A percentile compares a stretch with the other conserved stretches of the same genome.
phyloP scores from a whole-genome alignment of 2,113 vertebrate species.

The Carollia perspicillata region DNA sequence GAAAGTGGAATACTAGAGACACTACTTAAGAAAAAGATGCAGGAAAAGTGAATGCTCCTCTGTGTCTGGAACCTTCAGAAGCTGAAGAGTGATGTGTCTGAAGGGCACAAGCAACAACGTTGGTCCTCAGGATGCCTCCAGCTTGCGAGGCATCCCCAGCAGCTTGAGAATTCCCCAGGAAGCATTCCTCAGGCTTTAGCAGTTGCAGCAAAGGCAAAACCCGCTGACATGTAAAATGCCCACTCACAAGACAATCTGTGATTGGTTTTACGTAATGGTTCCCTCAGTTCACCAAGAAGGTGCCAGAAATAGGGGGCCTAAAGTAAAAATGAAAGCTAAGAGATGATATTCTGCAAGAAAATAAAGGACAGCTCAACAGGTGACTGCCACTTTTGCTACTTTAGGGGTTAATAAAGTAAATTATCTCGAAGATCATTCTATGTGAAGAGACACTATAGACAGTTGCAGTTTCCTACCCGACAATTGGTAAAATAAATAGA shows the following conservation, averaged over 20 bases:
- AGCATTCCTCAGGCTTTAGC: not conserved
- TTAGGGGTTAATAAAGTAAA: not conserved
- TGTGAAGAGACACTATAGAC: not conserved
- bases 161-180: not conserved
- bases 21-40: not conserved
- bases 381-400: not conserved
- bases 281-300: not conserved
- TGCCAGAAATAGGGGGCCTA: not conserved
- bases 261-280: not conserved
- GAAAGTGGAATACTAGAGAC: not conserved
- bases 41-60: not conserved
- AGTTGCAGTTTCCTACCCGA: not conserved
- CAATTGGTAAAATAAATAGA: not conserved
- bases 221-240: not conserved
- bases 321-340: not conserved
- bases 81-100: not conserved
- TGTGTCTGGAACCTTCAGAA: not conserved
- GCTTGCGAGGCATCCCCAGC: not conserved
- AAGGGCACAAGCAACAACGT: not conserved
- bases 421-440: not conserved
- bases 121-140: not conserved
- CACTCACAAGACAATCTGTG: not conserved
- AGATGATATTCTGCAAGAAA: not conserved
- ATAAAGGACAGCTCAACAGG: not conserved
- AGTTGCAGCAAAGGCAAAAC: not conserved